Conservation (phyloP, 2,113 vertebrate species). For the Serinus canaria region DNA sequence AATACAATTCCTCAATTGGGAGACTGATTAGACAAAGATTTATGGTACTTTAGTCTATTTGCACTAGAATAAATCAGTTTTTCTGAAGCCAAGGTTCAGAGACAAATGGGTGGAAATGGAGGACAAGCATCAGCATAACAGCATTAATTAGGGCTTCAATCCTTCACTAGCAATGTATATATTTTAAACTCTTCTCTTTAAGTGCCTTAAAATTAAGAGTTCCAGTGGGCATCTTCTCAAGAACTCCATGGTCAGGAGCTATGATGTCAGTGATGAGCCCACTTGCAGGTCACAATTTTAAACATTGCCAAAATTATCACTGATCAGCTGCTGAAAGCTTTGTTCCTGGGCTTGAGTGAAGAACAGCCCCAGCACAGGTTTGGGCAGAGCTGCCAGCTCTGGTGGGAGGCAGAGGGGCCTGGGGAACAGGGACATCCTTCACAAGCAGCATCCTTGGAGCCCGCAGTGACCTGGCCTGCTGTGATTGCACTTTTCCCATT, state of each 20-base stretch:
- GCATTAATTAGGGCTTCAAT: background rate
- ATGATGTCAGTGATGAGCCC: rapidly evolving
- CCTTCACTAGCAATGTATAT: background rate
- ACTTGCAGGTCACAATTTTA: background rate
- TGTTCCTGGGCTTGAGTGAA: too few species aligned
- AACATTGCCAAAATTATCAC: background rate
- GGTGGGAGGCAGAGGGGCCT: background rate
- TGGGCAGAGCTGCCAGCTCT: rapidly evolving
- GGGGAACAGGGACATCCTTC: background rate
- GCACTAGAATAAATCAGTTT: background rate
- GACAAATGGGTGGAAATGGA: background rate
- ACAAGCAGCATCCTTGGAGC: background rate
- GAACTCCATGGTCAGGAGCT: background rate
- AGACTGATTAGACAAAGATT: background rate
- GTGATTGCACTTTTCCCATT: rapidly evolving
- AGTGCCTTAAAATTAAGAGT: background rate
- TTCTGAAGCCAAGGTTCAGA: background rate
- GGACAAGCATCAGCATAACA: background rate
- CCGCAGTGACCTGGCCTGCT: background rate
- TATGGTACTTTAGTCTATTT: background rate
- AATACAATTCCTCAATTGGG: background rate
- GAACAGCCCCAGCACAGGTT: background rate
- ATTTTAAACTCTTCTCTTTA: background rate
- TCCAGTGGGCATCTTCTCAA: background rate
- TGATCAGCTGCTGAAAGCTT: background rate